These are phyloP conservation scores for Achatina immaculata DNA, from an alignment of 1,140 invertebrate species.

Conservation along the genomic window DNA sequence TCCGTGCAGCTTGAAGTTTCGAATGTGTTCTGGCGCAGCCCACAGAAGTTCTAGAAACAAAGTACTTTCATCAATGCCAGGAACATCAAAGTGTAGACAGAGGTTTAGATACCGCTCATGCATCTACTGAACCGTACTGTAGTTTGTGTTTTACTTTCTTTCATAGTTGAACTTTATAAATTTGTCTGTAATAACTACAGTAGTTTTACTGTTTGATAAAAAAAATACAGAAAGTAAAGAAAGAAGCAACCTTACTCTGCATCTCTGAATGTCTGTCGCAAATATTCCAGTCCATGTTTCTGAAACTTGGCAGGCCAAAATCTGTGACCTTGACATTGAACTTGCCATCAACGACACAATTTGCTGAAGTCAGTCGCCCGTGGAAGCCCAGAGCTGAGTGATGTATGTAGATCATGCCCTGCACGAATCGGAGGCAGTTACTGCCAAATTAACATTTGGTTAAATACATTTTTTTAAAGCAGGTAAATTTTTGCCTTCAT, in stretches of 20 bases:
- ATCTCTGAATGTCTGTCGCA: neutral
- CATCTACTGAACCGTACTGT: no score
- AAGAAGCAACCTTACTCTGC: neutral
- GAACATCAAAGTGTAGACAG: neutral
- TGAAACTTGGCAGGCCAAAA: slow-evolving; percentile 78
- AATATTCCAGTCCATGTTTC: neutral
- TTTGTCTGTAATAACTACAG: no score
- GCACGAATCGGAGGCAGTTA: no score
- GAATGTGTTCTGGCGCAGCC: slow-evolving; percentile 91
- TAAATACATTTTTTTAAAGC: neutral
- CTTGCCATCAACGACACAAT: slow-evolving; percentile 91
- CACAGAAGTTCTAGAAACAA: slow-evolving; percentile 76
- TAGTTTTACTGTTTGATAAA: no score
- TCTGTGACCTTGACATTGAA: slow-evolving; percentile 94
- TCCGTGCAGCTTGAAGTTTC: slow-evolving; percentile 54
- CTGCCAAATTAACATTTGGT: neutral
- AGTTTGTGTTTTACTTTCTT: no score
- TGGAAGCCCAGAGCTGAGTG: slow-evolving; percentile 86
- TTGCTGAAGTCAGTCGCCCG: slow-evolving; percentile 87
- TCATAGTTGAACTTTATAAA: no score
- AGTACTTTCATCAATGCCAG: neutral
- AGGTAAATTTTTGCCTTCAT: neutral
- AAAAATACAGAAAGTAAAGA: neutral
- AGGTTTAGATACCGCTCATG: neutral
- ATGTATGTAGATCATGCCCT: slow-evolving; percentile 77